A percentile compares a stretch with the other conserved stretches of the same genome.
These are phyloP conservation scores for Xerus inauris DNA, from an alignment of 2,113 vertebrate genomes.

Conservation along the genomic window DNA sequence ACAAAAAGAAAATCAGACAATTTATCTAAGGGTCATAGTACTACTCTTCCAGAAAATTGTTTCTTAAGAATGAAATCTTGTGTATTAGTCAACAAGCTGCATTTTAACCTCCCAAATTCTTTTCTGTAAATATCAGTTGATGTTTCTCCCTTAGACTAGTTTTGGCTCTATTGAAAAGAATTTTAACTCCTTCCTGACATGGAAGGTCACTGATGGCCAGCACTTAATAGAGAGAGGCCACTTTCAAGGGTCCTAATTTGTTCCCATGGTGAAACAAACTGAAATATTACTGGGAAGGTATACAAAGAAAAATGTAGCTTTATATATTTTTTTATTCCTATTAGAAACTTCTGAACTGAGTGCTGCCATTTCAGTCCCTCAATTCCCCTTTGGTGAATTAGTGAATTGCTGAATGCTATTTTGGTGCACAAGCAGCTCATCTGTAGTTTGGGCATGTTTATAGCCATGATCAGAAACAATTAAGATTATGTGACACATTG, in stretches of 20 bases:
- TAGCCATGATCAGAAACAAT: neutral
- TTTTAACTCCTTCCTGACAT: conserved; percentile 41
- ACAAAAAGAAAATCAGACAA: conserved; percentile 20
- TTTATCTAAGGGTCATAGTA: neutral
- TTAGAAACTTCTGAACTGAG: neutral
- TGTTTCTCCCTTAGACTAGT: conserved; percentile 46
- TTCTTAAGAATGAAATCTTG: conserved; percentile 57
- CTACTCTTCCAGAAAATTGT: conserved; percentile 44
- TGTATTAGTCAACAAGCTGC: conserved; percentile 8
- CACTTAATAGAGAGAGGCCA: neutral
- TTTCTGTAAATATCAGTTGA: conserved; percentile 60
- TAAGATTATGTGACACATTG: neutral
- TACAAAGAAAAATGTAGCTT: neutral
- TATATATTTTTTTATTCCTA: neutral
- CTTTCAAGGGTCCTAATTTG: neutral
- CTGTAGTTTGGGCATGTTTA: neutral
- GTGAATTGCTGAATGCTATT: no score
- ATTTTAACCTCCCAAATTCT: conserved; percentile 60
- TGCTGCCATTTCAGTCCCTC: neutral
- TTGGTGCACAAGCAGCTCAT: conserved; percentile 11
- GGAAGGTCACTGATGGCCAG: neutral
- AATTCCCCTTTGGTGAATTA: neutral
- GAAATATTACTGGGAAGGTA: neutral
- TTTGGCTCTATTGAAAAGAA: conserved; percentile 57
- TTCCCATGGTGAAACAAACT: neutral